Evolutionary conservation across 2,888 invertebrate species (phyloP).

Genomic region (Euplagia quadripunctaria): DNA sequence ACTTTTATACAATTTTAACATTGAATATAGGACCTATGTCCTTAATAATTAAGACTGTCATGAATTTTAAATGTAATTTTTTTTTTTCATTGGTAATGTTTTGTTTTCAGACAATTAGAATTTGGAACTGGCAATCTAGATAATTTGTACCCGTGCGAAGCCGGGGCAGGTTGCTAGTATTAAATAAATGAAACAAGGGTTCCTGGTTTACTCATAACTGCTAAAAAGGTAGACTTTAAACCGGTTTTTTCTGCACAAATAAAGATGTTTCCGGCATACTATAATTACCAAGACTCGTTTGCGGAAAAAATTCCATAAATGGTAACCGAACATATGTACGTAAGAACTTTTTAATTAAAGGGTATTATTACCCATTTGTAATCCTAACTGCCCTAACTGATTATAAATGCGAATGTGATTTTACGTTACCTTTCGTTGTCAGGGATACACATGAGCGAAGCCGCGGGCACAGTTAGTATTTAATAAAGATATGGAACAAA

Average conservation of each 20-base stretch:
- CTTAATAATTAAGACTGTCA: too few species aligned
- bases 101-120: slow-evolving; percentile 95
- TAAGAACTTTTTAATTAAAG: not conserved
- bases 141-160: too few species aligned
- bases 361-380: not conserved
- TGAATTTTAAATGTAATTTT: not conserved
- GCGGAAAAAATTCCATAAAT: slow-evolving; percentile 8
- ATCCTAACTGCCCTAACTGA: not conserved
- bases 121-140: slow-evolving; percentile 99
- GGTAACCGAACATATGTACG: not conserved
- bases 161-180: not conserved
- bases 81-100: too few species aligned
- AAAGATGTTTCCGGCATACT: slow-evolving; percentile 14
- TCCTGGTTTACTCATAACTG: too few species aligned
- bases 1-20: too few species aligned
- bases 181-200: too few species aligned
- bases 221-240: not conserved
- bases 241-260: not conserved
- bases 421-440: too few species aligned
- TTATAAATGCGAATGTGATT: not conserved
- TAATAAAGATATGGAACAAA: too few species aligned
- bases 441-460: too few species aligned
- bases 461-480: too few species aligned
- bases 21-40: too few species aligned
- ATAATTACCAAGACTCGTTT: slow-evolving; percentile 6